phyloP scores from a whole-genome alignment of 2,113 vertebrate species.

The Lucifuga dentata region DNA sequence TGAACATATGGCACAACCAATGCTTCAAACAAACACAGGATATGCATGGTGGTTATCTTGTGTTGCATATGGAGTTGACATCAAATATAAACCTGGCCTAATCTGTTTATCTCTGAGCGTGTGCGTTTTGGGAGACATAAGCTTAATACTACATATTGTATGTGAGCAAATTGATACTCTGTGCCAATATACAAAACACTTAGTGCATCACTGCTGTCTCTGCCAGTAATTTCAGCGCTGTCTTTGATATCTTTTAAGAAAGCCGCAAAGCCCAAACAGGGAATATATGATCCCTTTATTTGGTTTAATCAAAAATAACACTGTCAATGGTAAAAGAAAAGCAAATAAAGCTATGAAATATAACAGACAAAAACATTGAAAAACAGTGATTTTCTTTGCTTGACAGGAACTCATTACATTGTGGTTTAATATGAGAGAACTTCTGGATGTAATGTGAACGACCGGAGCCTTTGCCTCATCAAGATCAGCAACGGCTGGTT shows the following conservation, averaged over 20 bases:
- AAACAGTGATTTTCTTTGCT: slow-evolving; percentile 15
- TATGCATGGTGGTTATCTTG: too few relatives aligned
- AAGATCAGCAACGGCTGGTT: too few relatives aligned
- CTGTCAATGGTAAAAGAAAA: slow-evolving; percentile 64
- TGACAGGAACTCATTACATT: slow-evolving; percentile 19
- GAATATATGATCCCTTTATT: slow-evolving; percentile 70
- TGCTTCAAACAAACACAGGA: too few relatives aligned
- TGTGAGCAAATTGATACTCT: slow-evolving; percentile 29
- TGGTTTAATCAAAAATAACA: slow-evolving; percentile 62
- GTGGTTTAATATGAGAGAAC: not conserved
- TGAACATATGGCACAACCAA: too few relatives aligned
- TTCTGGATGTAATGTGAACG: not conserved
- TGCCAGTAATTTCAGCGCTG: not conserved
- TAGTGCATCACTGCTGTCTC: not conserved
- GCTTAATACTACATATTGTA: slow-evolving; percentile 25
- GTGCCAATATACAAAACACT: slow-evolving; percentile 16
- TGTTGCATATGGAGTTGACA: too few relatives aligned
- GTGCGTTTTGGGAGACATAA: slow-evolving; percentile 21
- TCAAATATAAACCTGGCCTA: too few relatives aligned
- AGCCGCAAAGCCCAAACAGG: slow-evolving; percentile 1
- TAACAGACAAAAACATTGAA: slow-evolving; percentile 40
- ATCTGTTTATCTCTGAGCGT: slow-evolving; percentile 12
- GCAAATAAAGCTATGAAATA: slow-evolving; percentile 56
- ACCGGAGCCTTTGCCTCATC: too few relatives aligned
- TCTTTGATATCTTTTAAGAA: slow-evolving; percentile 9